phyloP scores from a whole-genome alignment of 2,888 invertebrate species.

The Ochlodes sylvanus region DNA sequence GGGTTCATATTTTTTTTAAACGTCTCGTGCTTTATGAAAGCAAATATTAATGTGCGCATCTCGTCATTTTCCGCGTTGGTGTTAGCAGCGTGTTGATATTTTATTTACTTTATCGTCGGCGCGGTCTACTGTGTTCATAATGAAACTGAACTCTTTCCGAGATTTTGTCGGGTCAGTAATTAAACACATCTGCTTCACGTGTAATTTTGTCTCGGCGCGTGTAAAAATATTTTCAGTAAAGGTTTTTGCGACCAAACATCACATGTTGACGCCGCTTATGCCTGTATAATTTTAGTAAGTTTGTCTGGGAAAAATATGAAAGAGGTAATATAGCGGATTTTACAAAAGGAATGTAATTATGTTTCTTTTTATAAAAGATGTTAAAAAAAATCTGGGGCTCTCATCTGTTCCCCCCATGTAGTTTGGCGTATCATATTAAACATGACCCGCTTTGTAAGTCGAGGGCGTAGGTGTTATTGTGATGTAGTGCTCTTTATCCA shows the following conservation, averaged over 20 bases:
- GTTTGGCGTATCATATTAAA: constrained; percentile 49
- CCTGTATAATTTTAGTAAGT: constrained; percentile 12
- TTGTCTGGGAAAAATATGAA: constrained; percentile 2
- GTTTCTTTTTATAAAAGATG: no score
- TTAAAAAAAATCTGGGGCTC: constrained; percentile 15
- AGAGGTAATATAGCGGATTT: background rate
- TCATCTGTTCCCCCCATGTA: constrained; percentile 22
- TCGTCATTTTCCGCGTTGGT: constrained; percentile 67
- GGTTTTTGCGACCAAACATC: constrained; percentile 54
- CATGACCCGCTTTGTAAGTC: constrained; percentile 54
- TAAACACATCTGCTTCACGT: constrained; percentile 80
- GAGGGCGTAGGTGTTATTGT: constrained; percentile 56
- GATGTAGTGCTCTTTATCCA: constrained; percentile 52
- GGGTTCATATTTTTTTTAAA: constrained; percentile 68
- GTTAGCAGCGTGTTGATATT: constrained; percentile 77
- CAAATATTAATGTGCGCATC: constrained; percentile 70
- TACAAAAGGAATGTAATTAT: background rate
- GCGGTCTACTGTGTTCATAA: constrained; percentile 67
- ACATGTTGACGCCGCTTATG: constrained; percentile 42
- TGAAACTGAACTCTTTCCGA: constrained; percentile 73
- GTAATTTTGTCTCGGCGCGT: constrained; percentile 63
- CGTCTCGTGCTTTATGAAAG: constrained; percentile 73
- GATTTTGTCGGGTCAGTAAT: constrained; percentile 79
- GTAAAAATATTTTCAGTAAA: constrained; percentile 62
- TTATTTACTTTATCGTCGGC: constrained; percentile 75